Conservation (phyloP, 2,797 vertebrate species). For the Serranus cabrilla region DNA sequence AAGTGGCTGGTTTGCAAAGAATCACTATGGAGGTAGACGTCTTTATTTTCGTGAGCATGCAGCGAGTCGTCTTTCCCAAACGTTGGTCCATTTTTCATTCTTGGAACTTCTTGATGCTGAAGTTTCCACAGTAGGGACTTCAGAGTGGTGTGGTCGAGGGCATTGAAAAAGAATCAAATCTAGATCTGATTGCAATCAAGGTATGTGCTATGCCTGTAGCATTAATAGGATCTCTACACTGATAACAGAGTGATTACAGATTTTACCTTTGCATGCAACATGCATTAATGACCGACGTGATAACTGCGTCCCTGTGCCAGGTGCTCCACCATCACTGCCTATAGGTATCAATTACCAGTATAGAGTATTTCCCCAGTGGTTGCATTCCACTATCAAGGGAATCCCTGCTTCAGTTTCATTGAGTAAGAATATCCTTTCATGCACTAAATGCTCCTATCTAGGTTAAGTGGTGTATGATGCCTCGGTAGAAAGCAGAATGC, state of each 20-base stretch:
- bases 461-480: conserved; percentile 76
- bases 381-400: conserved; percentile 63
- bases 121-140: conserved; percentile 9
- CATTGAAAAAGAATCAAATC: neutral
- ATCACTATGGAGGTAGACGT: too few relatives aligned
- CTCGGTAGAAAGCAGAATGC: conserved; percentile 56
- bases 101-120: conserved; percentile 12
- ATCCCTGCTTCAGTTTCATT: conserved; percentile 64
- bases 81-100: conserved; percentile 42
- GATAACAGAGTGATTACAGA: neutral
- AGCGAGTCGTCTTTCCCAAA: conserved; percentile 25
- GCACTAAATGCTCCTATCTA: conserved; percentile 74
- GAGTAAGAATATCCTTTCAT: conserved; percentile 65
- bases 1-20: too few relatives aligned
- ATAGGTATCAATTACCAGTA: conserved; percentile 58
- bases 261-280: neutral
- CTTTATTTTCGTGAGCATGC: too few relatives aligned
- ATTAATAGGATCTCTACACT: neutral
- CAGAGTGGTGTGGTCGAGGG: conserved; percentile 13
- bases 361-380: conserved; percentile 52
- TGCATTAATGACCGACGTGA: neutral
- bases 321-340: conserved; percentile 30
- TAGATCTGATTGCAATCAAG: neutral
- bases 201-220: neutral
- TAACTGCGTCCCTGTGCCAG: neutral